Evolutionary conservation across 2,888 invertebrate genomes (phyloP).

Genomic region (Pristionchus entomophagus): DNA sequence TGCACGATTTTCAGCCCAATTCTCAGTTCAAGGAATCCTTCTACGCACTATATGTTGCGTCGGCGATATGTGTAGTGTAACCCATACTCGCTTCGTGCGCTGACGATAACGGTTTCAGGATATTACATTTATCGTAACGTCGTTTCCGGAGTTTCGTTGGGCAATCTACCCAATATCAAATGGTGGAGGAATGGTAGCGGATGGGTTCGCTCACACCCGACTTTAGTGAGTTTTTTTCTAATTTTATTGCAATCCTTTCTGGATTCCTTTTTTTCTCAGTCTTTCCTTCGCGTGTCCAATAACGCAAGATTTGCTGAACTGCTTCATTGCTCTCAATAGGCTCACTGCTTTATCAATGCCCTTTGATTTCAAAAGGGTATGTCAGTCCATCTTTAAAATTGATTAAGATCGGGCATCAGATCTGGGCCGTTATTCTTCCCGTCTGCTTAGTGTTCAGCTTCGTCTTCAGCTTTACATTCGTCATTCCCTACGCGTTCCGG

Average conservation of each 20-base stretch:
- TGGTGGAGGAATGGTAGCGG: neutral
- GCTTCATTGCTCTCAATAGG: neutral
- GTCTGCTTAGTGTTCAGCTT: neutral
- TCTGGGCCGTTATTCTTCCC: neutral
- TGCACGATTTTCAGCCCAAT: neutral
- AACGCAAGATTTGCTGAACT: too few relatives aligned
- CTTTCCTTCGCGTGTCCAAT: neutral
- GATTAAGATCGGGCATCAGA: neutral
- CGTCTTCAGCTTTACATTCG: too few relatives aligned
- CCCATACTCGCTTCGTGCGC: neutral
- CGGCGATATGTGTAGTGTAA: neutral
- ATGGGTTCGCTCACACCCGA: neutral
- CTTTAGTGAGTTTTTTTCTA: neutral
- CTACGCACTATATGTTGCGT: neutral
- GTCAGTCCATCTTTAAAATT: too few relatives aligned
- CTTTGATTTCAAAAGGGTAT: neutral
- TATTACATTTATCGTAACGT: neutral
- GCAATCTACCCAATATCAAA: neutral
- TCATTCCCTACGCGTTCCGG: too few relatives aligned
- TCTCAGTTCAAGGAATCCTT: neutral
- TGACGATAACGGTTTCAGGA: neutral
- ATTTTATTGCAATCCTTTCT: neutral
- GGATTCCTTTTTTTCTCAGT: neutral
- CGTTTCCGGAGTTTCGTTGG: neutral
- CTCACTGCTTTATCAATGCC: neutral